Evolutionary conservation across 1,140 invertebrate species (phyloP).

Genomic region (Dendroctonus valens): DNA sequence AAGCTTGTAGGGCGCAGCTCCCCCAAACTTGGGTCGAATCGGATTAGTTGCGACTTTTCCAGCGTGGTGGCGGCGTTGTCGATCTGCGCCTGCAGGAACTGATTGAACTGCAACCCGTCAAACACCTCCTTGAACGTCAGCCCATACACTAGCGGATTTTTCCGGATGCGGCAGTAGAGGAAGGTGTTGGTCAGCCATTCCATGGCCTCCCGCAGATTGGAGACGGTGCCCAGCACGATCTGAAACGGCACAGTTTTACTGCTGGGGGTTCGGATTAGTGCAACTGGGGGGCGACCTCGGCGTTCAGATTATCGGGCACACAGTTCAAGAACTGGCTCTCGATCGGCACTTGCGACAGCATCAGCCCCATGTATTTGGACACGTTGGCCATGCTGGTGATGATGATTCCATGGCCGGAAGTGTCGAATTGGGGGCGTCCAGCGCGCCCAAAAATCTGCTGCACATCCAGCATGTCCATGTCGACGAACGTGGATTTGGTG

Average conservation of each 20-base stretch:
- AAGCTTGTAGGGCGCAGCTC: conserved; percentile 77
- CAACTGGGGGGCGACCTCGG: conserved; percentile 69
- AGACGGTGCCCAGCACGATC: conserved; percentile 91
- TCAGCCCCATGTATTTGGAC: conserved; percentile 87
- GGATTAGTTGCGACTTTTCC: conserved; percentile 92
- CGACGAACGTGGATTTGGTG: conserved; percentile 90
- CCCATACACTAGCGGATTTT: conserved; percentile 80
- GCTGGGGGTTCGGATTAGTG: not conserved
- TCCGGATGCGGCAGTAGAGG: conserved; percentile 88
- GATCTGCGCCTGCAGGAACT: conserved; percentile 38
- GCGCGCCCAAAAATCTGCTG: conserved; percentile 99
- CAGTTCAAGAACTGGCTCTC: conserved; percentile 94
- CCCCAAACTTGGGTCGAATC: conserved; percentile 81
- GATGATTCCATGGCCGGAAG: conserved; percentile 90
- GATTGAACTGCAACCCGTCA: conserved; percentile 37
- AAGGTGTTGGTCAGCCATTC: conserved; percentile 99
- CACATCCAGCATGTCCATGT: conserved; percentile 96
- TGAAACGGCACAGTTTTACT: conserved; percentile 46
- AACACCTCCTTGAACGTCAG: conserved; percentile 43
- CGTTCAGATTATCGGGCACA: conserved; percentile 96
- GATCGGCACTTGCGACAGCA: conserved; percentile 97
- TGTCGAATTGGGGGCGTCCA: conserved; percentile 92
- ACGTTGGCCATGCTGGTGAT: conserved; percentile 94
- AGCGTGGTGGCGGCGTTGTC: conserved; percentile 72
- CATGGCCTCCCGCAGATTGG: conserved; percentile 93